A percentile compares a stretch with the other conserved stretches of the same genome.
phyloP scores from a whole-genome alignment of 2,113 vertebrate species.

The Isurus oxyrinchus region DNA sequence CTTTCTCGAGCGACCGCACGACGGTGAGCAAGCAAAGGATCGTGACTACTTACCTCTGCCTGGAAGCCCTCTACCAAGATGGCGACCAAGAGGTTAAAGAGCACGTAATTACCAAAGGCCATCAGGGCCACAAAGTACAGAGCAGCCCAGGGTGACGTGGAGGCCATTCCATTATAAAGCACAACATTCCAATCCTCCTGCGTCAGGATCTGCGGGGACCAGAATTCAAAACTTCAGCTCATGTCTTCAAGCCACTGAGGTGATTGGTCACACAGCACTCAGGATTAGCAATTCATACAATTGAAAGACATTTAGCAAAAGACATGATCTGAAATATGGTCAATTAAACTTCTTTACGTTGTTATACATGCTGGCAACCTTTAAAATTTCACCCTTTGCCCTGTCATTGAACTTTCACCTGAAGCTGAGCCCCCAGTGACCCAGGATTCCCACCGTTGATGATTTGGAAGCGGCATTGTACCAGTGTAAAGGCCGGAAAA shows the following conservation, averaged over 20 bases:
- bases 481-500: too few relatives aligned
- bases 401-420: too few relatives aligned
- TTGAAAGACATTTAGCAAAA: neutral
- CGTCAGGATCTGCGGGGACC: conserved; percentile 73
- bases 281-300: neutral
- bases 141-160: conserved; percentile 84
- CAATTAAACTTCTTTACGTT: neutral
- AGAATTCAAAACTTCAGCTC: neutral
- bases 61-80: conserved; percentile 95
- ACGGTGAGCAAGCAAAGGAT: neutral
- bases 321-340: neutral
- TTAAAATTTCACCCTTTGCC: too few relatives aligned
- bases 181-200: conserved; percentile 97
- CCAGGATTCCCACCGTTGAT: too few relatives aligned
- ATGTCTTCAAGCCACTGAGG: neutral
- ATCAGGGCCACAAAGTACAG: conserved; percentile 95
- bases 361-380: too few relatives aligned
- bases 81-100: conserved; percentile 92
- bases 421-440: too few relatives aligned
- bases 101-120: conserved; percentile 95
- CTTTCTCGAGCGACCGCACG: neutral
- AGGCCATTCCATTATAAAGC: conserved; percentile 88
- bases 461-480: too few relatives aligned
- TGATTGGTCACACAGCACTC: neutral
- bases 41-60: conserved; percentile 68